These are phyloP conservation scores for Micoletzkya japonica DNA, from an alignment of 2,888 invertebrate genomes.

Conservation along the genomic window DNA sequence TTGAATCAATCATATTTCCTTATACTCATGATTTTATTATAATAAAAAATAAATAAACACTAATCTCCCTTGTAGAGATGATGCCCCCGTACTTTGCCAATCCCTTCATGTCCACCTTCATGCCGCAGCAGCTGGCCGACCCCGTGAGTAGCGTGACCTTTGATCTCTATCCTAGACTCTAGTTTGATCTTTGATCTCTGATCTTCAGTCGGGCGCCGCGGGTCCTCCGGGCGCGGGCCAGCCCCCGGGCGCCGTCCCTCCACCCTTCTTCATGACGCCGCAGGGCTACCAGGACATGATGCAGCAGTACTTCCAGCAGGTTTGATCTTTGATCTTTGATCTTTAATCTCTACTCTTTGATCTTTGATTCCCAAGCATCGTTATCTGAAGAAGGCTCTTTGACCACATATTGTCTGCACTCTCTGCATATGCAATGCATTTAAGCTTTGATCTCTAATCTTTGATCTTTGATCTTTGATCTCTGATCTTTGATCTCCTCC, in stretches of 20 bases:
- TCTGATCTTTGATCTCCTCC: background rate
- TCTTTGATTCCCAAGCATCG: background rate
- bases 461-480: background rate
- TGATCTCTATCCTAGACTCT: background rate
- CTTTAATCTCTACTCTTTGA: background rate
- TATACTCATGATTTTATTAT: no score
- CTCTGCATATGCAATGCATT: background rate
- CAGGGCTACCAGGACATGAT: constrained; percentile 62
- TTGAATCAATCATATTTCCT: no score
- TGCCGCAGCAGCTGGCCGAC: constrained; percentile 39
- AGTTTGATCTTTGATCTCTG: background rate
- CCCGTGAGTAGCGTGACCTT: background rate
- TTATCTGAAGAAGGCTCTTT: background rate
- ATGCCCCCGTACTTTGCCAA: constrained; percentile 57
- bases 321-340: constrained; percentile 5
- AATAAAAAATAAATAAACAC: no score
- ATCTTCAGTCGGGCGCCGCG: background rate
- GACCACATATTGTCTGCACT: background rate
- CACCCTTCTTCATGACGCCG: constrained; percentile 49
- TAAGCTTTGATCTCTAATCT: constrained; percentile 29
- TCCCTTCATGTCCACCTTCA: constrained; percentile 61
- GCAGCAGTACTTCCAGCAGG: constrained; percentile 61
- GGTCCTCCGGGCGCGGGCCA: constrained; percentile 2
- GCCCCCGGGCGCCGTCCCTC: constrained; percentile 20
- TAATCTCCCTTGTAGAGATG: no score